These are phyloP conservation scores for Suncus etruscus DNA, from an alignment of 2,113 vertebrate genomes.

Conservation along the genomic window DNA sequence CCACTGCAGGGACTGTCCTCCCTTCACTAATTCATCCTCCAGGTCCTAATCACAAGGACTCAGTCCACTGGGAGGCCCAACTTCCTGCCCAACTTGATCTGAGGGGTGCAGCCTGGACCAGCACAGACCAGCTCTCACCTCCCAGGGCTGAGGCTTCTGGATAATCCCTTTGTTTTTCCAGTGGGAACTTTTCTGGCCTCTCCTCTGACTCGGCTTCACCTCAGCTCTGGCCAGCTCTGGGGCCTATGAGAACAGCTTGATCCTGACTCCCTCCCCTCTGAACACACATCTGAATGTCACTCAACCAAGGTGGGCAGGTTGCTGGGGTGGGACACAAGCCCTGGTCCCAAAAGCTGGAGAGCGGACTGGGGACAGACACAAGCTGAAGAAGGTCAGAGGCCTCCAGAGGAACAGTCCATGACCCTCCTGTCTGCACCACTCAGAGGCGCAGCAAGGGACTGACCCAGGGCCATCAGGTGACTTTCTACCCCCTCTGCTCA, in stretches of 20 bases:
- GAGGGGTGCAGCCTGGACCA: not conserved
- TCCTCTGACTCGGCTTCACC: not conserved
- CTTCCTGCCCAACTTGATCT: not conserved
- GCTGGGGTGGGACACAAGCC: not conserved
- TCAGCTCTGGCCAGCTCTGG: not conserved
- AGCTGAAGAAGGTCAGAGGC: not conserved
- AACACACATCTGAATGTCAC: not conserved
- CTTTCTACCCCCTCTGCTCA: not conserved
- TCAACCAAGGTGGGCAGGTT: not conserved
- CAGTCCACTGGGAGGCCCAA: not conserved
- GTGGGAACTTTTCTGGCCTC: no score
- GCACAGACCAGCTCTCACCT: not conserved
- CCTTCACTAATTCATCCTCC: no score
- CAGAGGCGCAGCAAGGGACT: not conserved
- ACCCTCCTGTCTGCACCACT: not conserved
- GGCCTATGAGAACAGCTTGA: not conserved
- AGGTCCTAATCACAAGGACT: not conserved
- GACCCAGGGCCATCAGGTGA: not conserved
- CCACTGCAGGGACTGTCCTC: no score
- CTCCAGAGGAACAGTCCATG: not conserved
- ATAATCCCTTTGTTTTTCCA: not conserved
- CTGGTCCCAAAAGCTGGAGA: not conserved
- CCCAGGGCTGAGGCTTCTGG: not conserved
- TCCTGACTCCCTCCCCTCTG: not conserved
- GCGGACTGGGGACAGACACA: not conserved